Evolutionary conservation across 2,888 invertebrate genomes (phyloP), one percentile per base, ranked within the genome.

Genomic region (Bombylius discolor): DNA sequence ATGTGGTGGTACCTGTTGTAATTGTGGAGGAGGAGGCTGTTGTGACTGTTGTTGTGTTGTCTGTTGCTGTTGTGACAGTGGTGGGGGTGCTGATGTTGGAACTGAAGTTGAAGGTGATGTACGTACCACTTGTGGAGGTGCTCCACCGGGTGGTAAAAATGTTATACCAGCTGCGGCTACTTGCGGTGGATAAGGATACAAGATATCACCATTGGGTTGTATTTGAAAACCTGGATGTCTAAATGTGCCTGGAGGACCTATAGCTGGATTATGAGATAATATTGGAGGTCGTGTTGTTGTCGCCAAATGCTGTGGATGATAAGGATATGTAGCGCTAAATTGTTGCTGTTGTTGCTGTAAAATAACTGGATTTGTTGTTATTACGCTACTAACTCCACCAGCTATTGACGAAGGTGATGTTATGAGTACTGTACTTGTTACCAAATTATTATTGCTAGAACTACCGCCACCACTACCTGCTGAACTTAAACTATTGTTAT

Each of bases 171-270:
- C 56, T 62, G 64, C 56, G 48, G 67, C 44, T n/a, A 59, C 59
- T 48, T 59, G 67, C 11, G 70, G 64, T 53, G 65, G 68, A 62
- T 69, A 71, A 39, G 81, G 82, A 62, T 81, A 82, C 9, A 79
- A 68, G 59, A 79, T 68, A 59, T 79, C 79, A 58, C 78, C 79
- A 62, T 79, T 79, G 59, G 77, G 77, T 60, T 78, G 76, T 63
- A 70, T 68, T 64, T 68, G 73, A 68, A 70, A 76, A 64, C 67
- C 73, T 63, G 69, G 74, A 64, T 70, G 60, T 50, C 70, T 68
- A 63, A 67, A 71, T 42, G 58, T 66, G 59, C 59, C 66, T 49
- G 65, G 64, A 44, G 68, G 68, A 44, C 66, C 64, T 52, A 67
- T 64, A 44, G 64, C 62, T 13, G 68, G 66, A 62, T 66, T 69